Evolutionary conservation across 2,797 vertebrate species (phyloP).

Genomic region (Xenentodon cancila): DNA sequence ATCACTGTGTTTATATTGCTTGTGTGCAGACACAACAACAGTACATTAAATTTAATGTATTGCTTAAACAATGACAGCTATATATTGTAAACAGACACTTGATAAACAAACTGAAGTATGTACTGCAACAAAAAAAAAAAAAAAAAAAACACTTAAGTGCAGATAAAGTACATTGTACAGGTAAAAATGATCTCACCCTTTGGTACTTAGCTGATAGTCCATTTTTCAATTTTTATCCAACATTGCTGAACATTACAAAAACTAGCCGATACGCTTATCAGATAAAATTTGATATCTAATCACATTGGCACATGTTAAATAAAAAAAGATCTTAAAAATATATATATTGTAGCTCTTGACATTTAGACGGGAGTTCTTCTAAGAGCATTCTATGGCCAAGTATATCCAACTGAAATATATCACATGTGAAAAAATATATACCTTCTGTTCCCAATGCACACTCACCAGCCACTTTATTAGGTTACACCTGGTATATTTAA

Average conservation of each 20-base stretch:
- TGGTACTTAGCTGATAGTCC: constrained; percentile 50
- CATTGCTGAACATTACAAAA: constrained; percentile 25
- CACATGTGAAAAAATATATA: neutral
- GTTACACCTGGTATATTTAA: too few species aligned
- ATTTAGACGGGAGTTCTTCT: constrained; percentile 10
- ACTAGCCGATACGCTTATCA: constrained; percentile 11
- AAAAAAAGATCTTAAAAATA: constrained; percentile 49
- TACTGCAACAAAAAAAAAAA: constrained; percentile 8
- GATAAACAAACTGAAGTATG: constrained; percentile 16
- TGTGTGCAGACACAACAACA: constrained; percentile 20
- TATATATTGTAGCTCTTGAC: constrained; percentile 40
- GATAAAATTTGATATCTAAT: constrained; percentile 33
- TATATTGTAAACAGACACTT: constrained; percentile 1
- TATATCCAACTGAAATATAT: constrained; percentile 22
- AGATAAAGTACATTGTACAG: constrained; percentile 23
- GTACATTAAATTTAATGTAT: constrained; percentile 27
- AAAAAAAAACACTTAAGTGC: constrained; percentile 5
- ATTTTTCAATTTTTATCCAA: constrained; percentile 18
- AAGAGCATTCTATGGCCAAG: constrained; percentile 26
- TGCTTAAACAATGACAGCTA: neutral
- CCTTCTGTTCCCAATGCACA: too few species aligned
- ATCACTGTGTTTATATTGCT: too few species aligned
- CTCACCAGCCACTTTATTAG: too few species aligned
- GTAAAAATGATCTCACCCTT: constrained; percentile 37
- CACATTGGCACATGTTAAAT: constrained; percentile 38